phyloP scores from a whole-genome alignment of 1,140 invertebrate species.

The Tetramorium simillimum region DNA sequence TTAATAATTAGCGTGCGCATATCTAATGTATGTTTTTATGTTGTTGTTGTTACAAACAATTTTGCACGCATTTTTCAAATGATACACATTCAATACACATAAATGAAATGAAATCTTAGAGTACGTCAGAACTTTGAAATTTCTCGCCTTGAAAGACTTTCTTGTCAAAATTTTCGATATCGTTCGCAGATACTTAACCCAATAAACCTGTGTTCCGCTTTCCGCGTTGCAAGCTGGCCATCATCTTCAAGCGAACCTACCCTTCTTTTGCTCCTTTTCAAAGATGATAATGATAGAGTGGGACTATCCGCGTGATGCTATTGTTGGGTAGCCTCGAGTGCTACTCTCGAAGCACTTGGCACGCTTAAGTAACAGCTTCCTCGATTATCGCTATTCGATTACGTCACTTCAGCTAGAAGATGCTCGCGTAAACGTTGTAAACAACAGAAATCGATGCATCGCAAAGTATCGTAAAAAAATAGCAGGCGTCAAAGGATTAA shows the following conservation, averaged over 20 bases:
- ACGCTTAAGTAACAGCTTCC: constrained; percentile 55
- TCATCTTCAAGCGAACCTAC: neutral
- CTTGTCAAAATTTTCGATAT: constrained; percentile 22
- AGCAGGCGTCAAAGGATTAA: constrained; percentile 6
- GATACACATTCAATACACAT: neutral
- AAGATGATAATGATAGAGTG: constrained; percentile 39
- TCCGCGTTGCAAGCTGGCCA: neutral
- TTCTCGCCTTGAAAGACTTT: neutral
- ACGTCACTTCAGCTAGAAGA: constrained; percentile 15
- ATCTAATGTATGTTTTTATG: neutral
- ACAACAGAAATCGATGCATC: constrained; percentile 31
- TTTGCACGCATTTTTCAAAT: neutral
- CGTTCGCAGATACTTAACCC: neutral
- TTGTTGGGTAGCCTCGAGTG: constrained; percentile 41
- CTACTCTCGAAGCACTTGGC: constrained; percentile 34
- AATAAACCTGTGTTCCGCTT: constrained; percentile 33
- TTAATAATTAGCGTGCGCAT: too few relatives aligned
- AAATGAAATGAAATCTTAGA: neutral
- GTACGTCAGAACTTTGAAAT: neutral
- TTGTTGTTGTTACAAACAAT: neutral
- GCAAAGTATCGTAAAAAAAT: constrained; percentile 9
- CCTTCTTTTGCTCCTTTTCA: constrained; percentile 19
- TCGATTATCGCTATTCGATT: constrained; percentile 50
- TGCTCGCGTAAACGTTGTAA: constrained; percentile 32
- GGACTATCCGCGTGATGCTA: constrained; percentile 35